A percentile compares a stretch with the other conserved stretches of the same genome.
Evolutionary conservation across 92 coral and sea anemone species (phyloP).

Genomic region (Bergia puertoricense): DNA sequence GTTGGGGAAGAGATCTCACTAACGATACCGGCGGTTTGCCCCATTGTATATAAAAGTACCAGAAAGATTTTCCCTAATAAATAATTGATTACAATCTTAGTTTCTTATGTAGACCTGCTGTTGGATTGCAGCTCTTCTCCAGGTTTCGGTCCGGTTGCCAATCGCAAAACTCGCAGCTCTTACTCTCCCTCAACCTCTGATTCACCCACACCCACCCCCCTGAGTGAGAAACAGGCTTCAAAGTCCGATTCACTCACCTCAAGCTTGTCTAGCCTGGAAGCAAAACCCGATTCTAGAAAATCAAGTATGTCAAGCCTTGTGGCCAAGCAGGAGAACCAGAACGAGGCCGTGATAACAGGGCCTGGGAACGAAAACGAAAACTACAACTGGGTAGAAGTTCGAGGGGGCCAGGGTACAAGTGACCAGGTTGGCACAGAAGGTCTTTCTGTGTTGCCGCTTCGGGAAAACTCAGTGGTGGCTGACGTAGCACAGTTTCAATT

Average conservation of each 20-base stretch:
- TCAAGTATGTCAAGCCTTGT: constrained; percentile 63
- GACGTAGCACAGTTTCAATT: constrained; percentile 37
- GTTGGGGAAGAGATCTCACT: too few relatives aligned
- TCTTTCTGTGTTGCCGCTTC: constrained; percentile 77
- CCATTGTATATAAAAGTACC: too few relatives aligned
- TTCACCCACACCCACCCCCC: neutral
- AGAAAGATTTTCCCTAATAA: too few relatives aligned
- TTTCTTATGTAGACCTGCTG: neutral
- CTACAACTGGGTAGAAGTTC: constrained; percentile 78
- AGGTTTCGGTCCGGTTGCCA: constrained; percentile 16
- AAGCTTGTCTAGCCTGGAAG: constrained; percentile 2
- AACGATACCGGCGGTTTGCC: too few relatives aligned
- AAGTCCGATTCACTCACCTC: constrained; percentile 25
- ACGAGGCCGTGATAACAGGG: constrained; percentile 15
- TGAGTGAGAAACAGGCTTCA: constrained; percentile 1
- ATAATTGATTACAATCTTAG: neutral
- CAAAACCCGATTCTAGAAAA: constrained; percentile 22
- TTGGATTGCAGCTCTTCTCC: constrained; percentile 20
- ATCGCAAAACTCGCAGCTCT: constrained; percentile 4
- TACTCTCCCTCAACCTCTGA: neutral
- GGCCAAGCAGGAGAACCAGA: constrained; percentile 72
- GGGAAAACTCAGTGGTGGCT: constrained; percentile 38
- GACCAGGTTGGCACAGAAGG: constrained; percentile 53
- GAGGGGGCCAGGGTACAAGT: constrained; percentile 50
- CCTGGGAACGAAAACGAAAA: constrained; percentile 50